Base-by-base conservation (phyloP, 1,140 invertebrate genomes). In the Cydia strobilella region DNA sequence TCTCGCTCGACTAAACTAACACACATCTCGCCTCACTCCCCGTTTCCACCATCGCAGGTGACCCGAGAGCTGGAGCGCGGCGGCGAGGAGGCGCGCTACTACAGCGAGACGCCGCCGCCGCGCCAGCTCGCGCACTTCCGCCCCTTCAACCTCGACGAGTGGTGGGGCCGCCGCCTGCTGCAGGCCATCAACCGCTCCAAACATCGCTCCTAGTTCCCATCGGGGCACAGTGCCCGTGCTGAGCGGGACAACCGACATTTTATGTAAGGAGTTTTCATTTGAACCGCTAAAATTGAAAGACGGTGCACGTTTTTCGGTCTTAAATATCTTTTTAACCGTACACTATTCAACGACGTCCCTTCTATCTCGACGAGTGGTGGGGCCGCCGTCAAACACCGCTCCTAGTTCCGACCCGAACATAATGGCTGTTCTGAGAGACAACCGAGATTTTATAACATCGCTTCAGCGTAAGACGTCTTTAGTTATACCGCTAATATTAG, bases 71-170 rank as follows among this genome's bases (percentile, higher is more conserved):
- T 92, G 71, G 91, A 93, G 78, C 83, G 87, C 23, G 91, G 90
- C 54, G 89, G 80, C 54, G 87, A 90, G 20, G 89, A 91, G 7
- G 89, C 89, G 3, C 89, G 81, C 75, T 93, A 93, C 74, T 93
- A 90, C 69, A 87, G 90, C 72, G 89, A 91, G 27, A 84, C 87
- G 9, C 74, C 84, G 9, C 74, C 84, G 3, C 85, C 90, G 0
- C 80, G 86, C 1, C 90, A 93, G 65, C 79, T 90, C 10, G 86
- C 90, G 25, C 90, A 91, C 80, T 93, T 93, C 83, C 86, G 87
- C 79, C 92, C 91, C 3, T 93, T 93, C 79, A 90, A 93, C 74
- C 79, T 93, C 0, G 91, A 93, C n/a, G 90, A 90, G 77, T 89
- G 84, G 87, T 93, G 90, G 88, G 88, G 82, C 0, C 83, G 90